A percentile compares a stretch with the other conserved stretches of the same genome.
phyloP scores from a whole-genome alignment of 1,140 invertebrate genomes.

The Rhyacophila brunnea region DNA sequence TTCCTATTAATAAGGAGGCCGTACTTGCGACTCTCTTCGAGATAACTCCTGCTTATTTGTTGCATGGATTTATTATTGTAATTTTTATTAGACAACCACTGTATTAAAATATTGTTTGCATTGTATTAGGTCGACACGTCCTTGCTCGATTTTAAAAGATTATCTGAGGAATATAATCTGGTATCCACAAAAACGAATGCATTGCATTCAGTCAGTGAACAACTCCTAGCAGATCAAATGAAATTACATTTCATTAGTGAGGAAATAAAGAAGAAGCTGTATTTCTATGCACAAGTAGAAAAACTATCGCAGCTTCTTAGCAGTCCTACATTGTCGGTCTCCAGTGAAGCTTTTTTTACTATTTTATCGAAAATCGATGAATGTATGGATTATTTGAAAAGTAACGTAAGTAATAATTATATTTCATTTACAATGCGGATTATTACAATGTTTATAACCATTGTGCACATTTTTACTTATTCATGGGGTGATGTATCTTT shows the following conservation, averaged over 20 bases:
- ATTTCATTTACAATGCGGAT: not conserved
- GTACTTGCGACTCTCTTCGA: too few relatives aligned
- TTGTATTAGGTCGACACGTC: slow-evolving; percentile 63
- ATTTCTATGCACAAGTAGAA: slow-evolving; percentile 85
- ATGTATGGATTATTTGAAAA: slow-evolving; percentile 81
- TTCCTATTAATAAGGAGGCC: too few relatives aligned
- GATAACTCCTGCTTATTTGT: too few relatives aligned
- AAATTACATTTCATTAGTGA: slow-evolving; percentile 76
- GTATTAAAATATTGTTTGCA: too few relatives aligned
- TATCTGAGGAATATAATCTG: slow-evolving; percentile 77
- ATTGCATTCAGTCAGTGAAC: slow-evolving; percentile 85
- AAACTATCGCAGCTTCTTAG: slow-evolving; percentile 75
- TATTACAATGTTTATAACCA: too few relatives aligned
- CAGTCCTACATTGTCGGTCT: slow-evolving; percentile 76
- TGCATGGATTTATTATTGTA: too few relatives aligned
- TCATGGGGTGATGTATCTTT: too few relatives aligned
- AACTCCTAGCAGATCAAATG: slow-evolving; percentile 83
- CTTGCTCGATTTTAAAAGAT: slow-evolving; percentile 66
- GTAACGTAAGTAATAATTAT: slow-evolving; percentile 78
- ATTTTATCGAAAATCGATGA: slow-evolving; percentile 83
- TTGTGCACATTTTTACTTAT: too few relatives aligned
- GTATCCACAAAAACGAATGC: slow-evolving; percentile 90
- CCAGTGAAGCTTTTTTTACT: slow-evolving; percentile 78
- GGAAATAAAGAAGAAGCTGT: slow-evolving; percentile 75
- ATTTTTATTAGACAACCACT: too few relatives aligned